phyloP scores from a whole-genome alignment of 2,113 vertebrate genomes.

The Trematomus loennbergii region DNA sequence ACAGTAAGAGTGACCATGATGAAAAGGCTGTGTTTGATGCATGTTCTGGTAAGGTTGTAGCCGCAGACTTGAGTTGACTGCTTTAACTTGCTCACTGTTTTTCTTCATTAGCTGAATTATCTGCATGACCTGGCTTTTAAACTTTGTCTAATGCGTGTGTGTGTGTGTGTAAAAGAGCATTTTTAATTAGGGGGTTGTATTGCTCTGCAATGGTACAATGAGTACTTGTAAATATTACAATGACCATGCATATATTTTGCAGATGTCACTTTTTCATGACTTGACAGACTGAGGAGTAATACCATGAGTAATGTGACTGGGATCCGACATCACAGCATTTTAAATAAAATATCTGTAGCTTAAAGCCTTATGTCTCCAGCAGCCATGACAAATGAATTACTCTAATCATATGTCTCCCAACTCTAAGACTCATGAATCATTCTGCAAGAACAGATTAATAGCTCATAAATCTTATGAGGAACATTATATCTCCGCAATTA shows the following conservation, averaged over 20 bases:
- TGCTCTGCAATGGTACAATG: not conserved
- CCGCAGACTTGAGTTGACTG: not conserved
- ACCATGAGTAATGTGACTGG: constrained; percentile 3
- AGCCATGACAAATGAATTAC: constrained; percentile 74
- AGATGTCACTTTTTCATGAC: constrained; percentile 28
- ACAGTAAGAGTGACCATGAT: too few species aligned
- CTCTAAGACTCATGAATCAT: constrained; percentile 77
- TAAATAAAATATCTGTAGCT: constrained; percentile 69
- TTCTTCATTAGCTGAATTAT: constrained; percentile 27
- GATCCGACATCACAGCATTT: constrained; percentile 46
- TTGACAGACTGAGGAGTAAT: constrained; percentile 10
- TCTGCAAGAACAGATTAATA: constrained; percentile 76
- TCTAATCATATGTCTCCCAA: constrained; percentile 79
- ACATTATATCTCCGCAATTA: constrained; percentile 80
- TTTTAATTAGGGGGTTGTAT: constrained; percentile 7
- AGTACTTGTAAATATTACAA: not conserved
- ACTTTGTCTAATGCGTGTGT: not conserved
- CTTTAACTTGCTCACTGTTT: constrained; percentile 7
- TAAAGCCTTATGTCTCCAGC: constrained; percentile 64
- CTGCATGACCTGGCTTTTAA: constrained; percentile 13
- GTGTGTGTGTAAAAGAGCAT: not conserved
- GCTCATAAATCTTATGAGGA: constrained; percentile 76
- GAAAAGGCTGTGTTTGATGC: too few species aligned
- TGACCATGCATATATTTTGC: constrained; percentile 24
- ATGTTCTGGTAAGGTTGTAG: not conserved